These are phyloP conservation scores for Entomobrya proxima DNA, from an alignment of 2,888 invertebrate genomes.

Conservation along the genomic window DNA sequence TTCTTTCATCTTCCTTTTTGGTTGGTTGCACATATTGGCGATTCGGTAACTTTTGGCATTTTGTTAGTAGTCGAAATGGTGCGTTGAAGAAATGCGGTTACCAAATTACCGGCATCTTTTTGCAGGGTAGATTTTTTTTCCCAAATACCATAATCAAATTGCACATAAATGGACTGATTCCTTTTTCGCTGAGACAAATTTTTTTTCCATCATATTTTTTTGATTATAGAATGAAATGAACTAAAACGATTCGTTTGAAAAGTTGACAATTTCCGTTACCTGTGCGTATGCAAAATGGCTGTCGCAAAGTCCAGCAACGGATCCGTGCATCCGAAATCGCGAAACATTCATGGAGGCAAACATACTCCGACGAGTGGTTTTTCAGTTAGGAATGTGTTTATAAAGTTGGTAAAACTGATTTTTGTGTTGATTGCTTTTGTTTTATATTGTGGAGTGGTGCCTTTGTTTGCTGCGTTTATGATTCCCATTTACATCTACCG, in stretches of 20 bases:
- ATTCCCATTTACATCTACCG: conserved; percentile 55
- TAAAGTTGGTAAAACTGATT: conserved; percentile 7
- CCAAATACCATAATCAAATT: background rate
- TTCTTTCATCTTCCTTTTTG: background rate
- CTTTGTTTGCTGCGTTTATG: conserved; percentile 28
- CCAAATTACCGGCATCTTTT: background rate
- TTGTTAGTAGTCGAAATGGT: too few species aligned
- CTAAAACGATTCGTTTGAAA: background rate
- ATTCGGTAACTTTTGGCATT: too few species aligned
- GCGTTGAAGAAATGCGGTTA: background rate
- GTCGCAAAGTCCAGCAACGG: background rate
- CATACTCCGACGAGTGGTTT: background rate
- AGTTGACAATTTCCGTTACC: background rate
- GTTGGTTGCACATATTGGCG: too few species aligned
- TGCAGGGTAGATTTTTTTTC: background rate
- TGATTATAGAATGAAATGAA: too few species aligned
- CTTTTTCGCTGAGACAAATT: too few species aligned
- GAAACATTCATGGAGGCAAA: background rate
- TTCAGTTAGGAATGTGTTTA: background rate
- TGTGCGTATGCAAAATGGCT: background rate
- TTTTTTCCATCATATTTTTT: too few species aligned
- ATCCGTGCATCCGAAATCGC: conserved; percentile 6
- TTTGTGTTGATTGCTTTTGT: conserved; percentile 37
- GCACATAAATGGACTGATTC: background rate
- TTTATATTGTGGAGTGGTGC: conserved; percentile 19